Evolutionary conservation across 2,113 vertebrate species (phyloP).

Genomic region (Hippolais icterina): DNA sequence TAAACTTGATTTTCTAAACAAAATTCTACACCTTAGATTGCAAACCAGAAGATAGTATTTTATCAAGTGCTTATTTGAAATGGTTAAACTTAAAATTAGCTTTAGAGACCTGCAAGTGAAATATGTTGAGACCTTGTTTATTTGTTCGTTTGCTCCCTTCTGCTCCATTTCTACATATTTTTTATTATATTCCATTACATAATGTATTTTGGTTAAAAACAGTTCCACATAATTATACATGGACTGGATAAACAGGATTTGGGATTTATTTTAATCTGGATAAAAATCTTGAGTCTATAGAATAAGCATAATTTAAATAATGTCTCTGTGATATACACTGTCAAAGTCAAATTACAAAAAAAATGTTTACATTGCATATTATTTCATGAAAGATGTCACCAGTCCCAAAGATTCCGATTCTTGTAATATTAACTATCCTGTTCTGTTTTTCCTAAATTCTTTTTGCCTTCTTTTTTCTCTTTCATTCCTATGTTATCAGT

Average conservation of each 20-base stretch:
- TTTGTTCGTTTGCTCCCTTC: conserved; percentile 6
- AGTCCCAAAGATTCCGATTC: neutral
- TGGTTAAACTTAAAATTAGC: neutral
- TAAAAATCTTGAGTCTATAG: conserved; percentile 31
- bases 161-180: conserved; percentile 13
- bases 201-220: conserved; percentile 39
- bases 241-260: conserved; percentile 53
- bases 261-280: conserved; percentile 58
- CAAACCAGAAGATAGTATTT: neutral
- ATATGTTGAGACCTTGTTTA: neutral
- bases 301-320: conserved; percentile 41
- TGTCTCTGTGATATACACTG: neutral
- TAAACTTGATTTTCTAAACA: neutral
- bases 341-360: conserved; percentile 9
- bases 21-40: neutral
- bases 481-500: conserved; percentile 18
- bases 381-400: neutral
- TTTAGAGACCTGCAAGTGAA: neutral
- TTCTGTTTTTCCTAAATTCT: conserved; percentile 37
- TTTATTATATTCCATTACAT: conserved; percentile 25
- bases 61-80: neutral
- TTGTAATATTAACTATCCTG: neutral
- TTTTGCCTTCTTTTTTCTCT: neutral
- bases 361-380: neutral
- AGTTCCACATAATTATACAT: conserved; percentile 28